Conservation (phyloP, 2,888 invertebrate genomes). For the Celastrina argiolus region DNA sequence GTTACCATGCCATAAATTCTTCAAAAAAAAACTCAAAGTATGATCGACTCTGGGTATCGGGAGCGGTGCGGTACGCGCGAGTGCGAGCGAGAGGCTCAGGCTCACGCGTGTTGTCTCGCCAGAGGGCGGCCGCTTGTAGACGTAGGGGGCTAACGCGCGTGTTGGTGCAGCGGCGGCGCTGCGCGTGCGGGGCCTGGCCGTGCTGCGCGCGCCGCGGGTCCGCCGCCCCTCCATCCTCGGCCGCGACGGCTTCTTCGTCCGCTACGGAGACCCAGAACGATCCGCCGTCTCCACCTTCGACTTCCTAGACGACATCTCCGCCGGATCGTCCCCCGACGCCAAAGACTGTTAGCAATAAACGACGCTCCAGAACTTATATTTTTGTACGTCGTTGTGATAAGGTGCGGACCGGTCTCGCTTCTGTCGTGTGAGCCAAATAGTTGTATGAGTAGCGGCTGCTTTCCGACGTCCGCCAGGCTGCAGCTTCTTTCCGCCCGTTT, state of each 20-base stretch:
- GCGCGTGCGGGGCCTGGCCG: slow-evolving; percentile 76
- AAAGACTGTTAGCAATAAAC: slow-evolving; percentile 54
- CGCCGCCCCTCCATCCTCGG: slow-evolving; percentile 86
- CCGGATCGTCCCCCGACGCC: slow-evolving; percentile 63
- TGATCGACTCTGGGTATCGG: slow-evolving; percentile 19
- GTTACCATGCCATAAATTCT: too few relatives aligned
- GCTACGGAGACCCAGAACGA: slow-evolving; percentile 86
- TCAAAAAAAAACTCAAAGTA: too few relatives aligned
- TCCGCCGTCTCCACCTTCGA: slow-evolving; percentile 89
- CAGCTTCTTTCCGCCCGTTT: slow-evolving; percentile 57
- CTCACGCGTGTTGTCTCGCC: slow-evolving; percentile 45
- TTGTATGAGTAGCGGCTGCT: slow-evolving; percentile 24
- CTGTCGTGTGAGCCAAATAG: slow-evolving; percentile 54
- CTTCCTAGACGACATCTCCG: slow-evolving; percentile 84
- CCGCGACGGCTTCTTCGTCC: slow-evolving; percentile 85
- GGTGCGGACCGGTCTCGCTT: slow-evolving; percentile 41
- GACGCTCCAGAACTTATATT: slow-evolving; percentile 29
- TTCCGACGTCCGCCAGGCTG: slow-evolving; percentile 55
- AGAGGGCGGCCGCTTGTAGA: slow-evolving; percentile 56
- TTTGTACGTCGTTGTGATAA: slow-evolving; percentile 37
- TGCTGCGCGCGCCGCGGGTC: slow-evolving; percentile 68
- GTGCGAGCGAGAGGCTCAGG: slow-evolving; percentile 39
- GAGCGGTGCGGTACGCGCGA: slow-evolving; percentile 36
- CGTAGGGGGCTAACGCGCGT: slow-evolving; percentile 41
- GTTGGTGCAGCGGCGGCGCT: slow-evolving; percentile 78